Evolutionary conservation across 2,888 invertebrate genomes (phyloP).

Genomic region (Blastobasis lacticolella): DNA sequence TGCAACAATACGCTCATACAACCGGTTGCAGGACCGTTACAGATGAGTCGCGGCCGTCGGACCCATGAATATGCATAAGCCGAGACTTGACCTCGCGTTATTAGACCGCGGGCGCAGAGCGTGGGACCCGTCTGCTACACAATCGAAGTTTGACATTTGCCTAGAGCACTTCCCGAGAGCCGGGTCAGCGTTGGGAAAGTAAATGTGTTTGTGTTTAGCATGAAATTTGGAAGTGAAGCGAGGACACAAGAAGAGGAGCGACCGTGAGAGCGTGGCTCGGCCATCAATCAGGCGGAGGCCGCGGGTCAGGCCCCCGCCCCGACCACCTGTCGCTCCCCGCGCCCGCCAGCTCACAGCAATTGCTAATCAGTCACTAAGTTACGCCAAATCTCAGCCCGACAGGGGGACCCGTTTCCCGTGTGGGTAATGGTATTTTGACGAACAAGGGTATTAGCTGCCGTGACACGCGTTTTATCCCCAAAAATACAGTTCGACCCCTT

Average conservation of each 20-base stretch:
- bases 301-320: constrained; percentile 48
- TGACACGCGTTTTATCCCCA: constrained; percentile 30
- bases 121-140: constrained; percentile 52
- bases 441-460: constrained; percentile 47
- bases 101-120: constrained; percentile 57
- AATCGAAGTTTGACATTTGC: constrained; percentile 54
- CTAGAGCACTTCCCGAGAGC: constrained; percentile 14
- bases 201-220: constrained; percentile 3
- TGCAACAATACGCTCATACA: constrained; percentile 62
- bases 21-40: constrained; percentile 71
- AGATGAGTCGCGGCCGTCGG: constrained; percentile 55
- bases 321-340: constrained; percentile 63
- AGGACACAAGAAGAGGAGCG: constrained; percentile 40
- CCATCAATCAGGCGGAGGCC: constrained; percentile 57
- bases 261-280: constrained; percentile 33
- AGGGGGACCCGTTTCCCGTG: constrained; percentile 41
- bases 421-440: constrained; percentile 60
- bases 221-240: constrained; percentile 17
- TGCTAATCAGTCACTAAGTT: constrained; percentile 72
- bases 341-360: constrained; percentile 51
- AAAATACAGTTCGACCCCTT: constrained; percentile 20
- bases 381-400: constrained; percentile 64
- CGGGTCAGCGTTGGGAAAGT: neutral
- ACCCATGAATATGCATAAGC: constrained; percentile 68
- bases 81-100: constrained; percentile 66